Conservation (phyloP, 2,113 vertebrate species). For the Labeo rohita region DNA sequence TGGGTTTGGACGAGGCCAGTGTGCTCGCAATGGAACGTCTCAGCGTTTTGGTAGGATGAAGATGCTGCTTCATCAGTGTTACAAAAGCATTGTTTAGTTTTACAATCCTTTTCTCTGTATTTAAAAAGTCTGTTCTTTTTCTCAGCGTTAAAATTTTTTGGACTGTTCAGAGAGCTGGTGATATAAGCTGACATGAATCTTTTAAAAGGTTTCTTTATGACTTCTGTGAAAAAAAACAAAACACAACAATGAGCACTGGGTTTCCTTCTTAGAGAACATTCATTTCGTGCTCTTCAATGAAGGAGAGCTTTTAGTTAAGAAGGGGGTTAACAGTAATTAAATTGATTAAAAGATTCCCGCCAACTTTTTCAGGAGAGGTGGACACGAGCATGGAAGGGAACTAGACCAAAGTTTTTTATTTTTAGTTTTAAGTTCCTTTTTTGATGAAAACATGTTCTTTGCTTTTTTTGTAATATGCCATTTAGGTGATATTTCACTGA, state of each 20-base stretch:
- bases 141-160: slow-evolving; percentile 63
- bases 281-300: slow-evolving; percentile 63
- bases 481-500: slow-evolving; percentile 54
- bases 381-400: slow-evolving; percentile 71
- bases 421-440: slow-evolving; percentile 69
- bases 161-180: slow-evolving; percentile 41
- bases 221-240: slow-evolving; percentile 63
- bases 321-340: slow-evolving; percentile 16
- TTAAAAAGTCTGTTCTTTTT: slow-evolving; percentile 75
- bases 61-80: slow-evolving; percentile 73
- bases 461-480: slow-evolving; percentile 60
- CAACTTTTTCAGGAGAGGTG: slow-evolving; percentile 53
- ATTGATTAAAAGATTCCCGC: slow-evolving; percentile 38
- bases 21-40: slow-evolving; percentile 37
- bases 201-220: slow-evolving; percentile 66
- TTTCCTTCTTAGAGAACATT: slow-evolving; percentile 65
- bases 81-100: slow-evolving; percentile 71
- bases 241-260: slow-evolving; percentile 65
- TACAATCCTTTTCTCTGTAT: slow-evolving; percentile 71
- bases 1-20: slow-evolving; percentile 3
- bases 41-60: slow-evolving; percentile 68
- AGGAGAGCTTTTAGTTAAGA: slow-evolving; percentile 63
- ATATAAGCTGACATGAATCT: slow-evolving; percentile 67
- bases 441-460: slow-evolving; percentile 61
- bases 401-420: slow-evolving; percentile 84